Evolutionary conservation across 2,888 invertebrate species (phyloP), one percentile per base, ranked within the genome.

Genomic region (Lithophane ornitopus): DNA sequence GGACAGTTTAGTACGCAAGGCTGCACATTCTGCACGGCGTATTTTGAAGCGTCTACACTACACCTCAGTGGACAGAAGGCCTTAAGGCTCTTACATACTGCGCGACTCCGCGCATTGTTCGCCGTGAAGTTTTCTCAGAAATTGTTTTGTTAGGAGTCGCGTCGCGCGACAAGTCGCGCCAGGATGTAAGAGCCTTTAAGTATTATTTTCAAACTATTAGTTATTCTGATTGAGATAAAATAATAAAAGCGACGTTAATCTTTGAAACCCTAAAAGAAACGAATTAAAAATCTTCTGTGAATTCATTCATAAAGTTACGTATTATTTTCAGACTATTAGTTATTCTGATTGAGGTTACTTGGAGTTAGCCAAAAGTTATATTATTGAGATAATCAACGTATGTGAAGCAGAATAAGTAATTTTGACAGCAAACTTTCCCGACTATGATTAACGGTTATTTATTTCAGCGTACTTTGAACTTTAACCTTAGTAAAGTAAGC

Each of bases 381-480:
- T 66, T 26, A 58, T 73, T 59, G 41, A 62, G 46, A 59, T 61
- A 72, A 66, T 73, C 68, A 61, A 66, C 49, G 49, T 61, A 78
- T 68, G 70, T 78, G 70, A 74, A 71, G 16, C 62, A 70, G 72
- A 77, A 73, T 76, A 59, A 81, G 49, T 77, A 58, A 83, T 69
- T 82, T 83, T 68, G 22, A 26, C 52, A 14, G 34, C 46, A 22
- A 79, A 76, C 70, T 82, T 71, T 72, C 26, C 2, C 28, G 4
- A 46, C 52, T 44, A 58, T 54, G 26, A 72, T 76, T 80, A 52
- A 54, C 49, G 28, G 39, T 65, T 62, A 82, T 59, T 58, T 74
- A 78, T 58, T 61, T 71, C 11, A 68, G n/a, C 14, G n/a, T 49
- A 34, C 46, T 65, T 70, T 59, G 61, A 79, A 76, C 34, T 65